Evolutionary conservation across 2,797 vertebrate genomes (phyloP).

Genomic region (Lateolabrax maculatus): DNA sequence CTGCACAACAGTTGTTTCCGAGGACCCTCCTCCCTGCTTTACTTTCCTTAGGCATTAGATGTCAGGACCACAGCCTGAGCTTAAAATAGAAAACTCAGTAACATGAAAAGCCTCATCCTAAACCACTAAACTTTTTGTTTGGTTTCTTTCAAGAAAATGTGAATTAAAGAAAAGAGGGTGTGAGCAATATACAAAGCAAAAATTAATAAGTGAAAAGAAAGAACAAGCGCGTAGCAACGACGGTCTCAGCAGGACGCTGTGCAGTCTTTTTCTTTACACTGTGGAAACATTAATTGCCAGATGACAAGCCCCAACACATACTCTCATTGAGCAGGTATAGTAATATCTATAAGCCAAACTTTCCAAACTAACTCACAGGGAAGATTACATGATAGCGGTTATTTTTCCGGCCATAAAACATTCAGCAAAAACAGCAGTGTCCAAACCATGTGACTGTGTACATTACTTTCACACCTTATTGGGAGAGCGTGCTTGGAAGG

Average conservation of each 20-base stretch:
- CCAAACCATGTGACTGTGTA: constrained; percentile 16
- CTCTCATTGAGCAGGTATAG: constrained; percentile 61
- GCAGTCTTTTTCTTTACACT: constrained; percentile 56
- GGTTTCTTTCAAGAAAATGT: constrained; percentile 45
- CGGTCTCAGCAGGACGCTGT: constrained; percentile 16
- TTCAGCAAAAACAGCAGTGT: constrained; percentile 31
- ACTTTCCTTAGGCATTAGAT: constrained; percentile 54
- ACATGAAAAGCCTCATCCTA: constrained; percentile 65
- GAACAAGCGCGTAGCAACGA: constrained; percentile 13
- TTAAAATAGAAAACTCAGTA: constrained; percentile 70
- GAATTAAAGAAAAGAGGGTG: constrained; percentile 45
- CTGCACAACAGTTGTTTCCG: constrained; percentile 29
- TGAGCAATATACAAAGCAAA: constrained; percentile 39
- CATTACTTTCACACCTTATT: constrained; percentile 61
- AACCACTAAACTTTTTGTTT: constrained; percentile 67
- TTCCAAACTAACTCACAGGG: constrained; percentile 35
- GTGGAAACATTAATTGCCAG: constrained; percentile 68
- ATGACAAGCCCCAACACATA: constrained; percentile 71
- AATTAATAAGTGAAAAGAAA: constrained; percentile 37
- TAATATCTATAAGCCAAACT: constrained; percentile 54
- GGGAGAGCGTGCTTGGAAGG: constrained; percentile 34
- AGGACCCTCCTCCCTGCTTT: constrained; percentile 35
- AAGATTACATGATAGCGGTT: constrained; percentile 22
- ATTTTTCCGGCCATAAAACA: constrained; percentile 50
- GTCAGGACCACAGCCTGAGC: constrained; percentile 61